These are phyloP conservation scores for Prochilodus magdalenae DNA, from an alignment of 2,113 vertebrate species.

Conservation along the genomic window DNA sequence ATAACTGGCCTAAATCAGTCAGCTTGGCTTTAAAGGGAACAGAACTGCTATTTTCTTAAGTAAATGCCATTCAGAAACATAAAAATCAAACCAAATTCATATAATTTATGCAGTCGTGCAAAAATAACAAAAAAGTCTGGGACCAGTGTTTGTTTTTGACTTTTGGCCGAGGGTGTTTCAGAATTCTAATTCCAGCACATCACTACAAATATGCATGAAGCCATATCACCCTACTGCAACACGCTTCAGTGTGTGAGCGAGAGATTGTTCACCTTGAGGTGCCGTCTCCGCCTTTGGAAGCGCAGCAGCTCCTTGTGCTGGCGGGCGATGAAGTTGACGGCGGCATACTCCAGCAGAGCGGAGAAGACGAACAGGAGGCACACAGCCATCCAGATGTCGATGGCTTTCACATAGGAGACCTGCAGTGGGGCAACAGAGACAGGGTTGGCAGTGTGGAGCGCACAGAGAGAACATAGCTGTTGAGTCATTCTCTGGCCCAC, in stretches of 20 bases:
- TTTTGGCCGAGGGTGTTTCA: too few species aligned
- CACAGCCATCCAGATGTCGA: constrained; percentile 99
- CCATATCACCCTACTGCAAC: too few species aligned
- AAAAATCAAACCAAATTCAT: too few species aligned
- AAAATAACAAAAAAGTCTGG: too few species aligned
- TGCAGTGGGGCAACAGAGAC: constrained; percentile 57
- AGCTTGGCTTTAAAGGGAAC: too few species aligned
- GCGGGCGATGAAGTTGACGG: constrained; percentile 97
- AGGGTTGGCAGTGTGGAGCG: constrained; percentile 19
- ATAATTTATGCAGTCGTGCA: too few species aligned
- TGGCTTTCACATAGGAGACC: constrained; percentile 99
- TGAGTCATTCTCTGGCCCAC: constrained; percentile 24
- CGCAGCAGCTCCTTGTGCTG: constrained; percentile 99
- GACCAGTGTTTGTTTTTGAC: too few species aligned
- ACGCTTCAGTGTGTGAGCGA: not conserved
- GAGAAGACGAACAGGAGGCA: constrained; percentile 98
- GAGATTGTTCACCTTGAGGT: constrained; percentile 88
- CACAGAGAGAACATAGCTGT: constrained; percentile 1
- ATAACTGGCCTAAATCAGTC: too few species aligned
- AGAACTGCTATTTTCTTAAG: too few species aligned
- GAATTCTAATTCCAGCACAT: too few species aligned
- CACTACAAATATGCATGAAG: too few species aligned
- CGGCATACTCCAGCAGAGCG: constrained; percentile 94
- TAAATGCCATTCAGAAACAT: too few species aligned
- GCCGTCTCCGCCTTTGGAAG: constrained; percentile 93